Percentiles rank a stretch among this genome's conserved stretches.
phyloP scores from a whole-genome alignment of 2,797 vertebrate genomes.

The Schizothorax lantsangensis region DNA sequence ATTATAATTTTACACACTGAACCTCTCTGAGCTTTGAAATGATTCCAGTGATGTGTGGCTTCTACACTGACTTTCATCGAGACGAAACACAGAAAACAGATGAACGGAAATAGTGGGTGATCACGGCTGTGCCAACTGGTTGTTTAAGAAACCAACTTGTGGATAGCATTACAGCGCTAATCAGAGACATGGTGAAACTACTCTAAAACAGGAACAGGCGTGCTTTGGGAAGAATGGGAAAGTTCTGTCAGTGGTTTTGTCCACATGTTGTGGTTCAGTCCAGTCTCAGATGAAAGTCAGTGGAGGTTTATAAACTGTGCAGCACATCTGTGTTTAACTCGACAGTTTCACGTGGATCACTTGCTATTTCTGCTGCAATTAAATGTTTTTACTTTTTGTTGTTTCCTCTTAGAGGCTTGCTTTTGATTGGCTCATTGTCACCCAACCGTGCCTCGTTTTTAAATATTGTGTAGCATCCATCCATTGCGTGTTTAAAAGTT shows the following conservation, averaged over 20 bases:
- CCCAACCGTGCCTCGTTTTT: background rate
- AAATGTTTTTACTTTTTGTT: background rate
- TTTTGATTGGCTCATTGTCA: constrained; percentile 15
- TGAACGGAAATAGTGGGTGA: background rate
- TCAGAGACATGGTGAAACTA: constrained; percentile 39
- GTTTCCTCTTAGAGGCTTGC: constrained; percentile 6
- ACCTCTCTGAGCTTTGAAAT: background rate
- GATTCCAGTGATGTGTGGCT: background rate
- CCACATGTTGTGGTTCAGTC: constrained; percentile 54
- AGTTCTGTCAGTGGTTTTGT: constrained; percentile 39
- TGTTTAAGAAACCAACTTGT: constrained; percentile 24
- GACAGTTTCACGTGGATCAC: constrained; percentile 22
- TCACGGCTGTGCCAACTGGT: background rate
- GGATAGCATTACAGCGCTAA: constrained; percentile 39
- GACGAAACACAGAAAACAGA: background rate
- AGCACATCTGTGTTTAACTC: constrained; percentile 49
- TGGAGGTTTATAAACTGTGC: constrained; percentile 48
- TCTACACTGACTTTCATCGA: background rate
- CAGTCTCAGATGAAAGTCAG: constrained; percentile 53
- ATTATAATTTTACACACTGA: background rate
- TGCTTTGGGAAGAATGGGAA: constrained; percentile 33
- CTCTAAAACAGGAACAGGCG: constrained; percentile 44
- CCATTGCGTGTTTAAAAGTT: constrained; percentile 19
- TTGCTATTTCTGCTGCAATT: background rate
- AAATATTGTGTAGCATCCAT: constrained; percentile 23